phyloP scores from a whole-genome alignment of 1,140 invertebrate species.

The Bombus impatiens region DNA sequence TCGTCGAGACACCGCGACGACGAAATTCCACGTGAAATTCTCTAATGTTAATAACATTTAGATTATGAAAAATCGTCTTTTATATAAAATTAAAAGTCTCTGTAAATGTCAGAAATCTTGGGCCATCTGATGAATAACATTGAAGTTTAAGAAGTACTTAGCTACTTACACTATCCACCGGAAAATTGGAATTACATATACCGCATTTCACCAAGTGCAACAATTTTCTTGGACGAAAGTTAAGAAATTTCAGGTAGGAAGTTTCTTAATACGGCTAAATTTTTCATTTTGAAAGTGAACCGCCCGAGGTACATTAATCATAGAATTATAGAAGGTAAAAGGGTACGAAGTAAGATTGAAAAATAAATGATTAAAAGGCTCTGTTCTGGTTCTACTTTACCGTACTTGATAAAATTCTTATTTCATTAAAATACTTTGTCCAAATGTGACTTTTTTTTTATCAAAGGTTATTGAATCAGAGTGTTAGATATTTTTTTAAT shows the following conservation, averaged over 20 bases:
- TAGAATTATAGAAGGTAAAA: neutral
- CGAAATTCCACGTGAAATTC: neutral
- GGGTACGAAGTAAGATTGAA: neutral
- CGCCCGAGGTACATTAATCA: too few relatives aligned
- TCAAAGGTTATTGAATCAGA: neutral
- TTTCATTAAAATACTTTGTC: neutral
- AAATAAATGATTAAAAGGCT: neutral
- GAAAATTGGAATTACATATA: neutral
- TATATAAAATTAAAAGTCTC: neutral
- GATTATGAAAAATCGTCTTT: neutral
- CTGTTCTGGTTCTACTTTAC: neutral
- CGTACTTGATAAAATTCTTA: neutral
- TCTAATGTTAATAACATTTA: neutral
- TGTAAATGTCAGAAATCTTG: neutral
- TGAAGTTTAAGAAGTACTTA: neutral
- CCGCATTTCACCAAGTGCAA: too few relatives aligned
- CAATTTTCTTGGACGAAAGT: neutral
- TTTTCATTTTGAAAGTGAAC: neutral
- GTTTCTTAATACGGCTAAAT: neutral
- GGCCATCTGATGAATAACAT: neutral
- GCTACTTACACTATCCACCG: neutral
- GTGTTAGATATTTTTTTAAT: neutral
- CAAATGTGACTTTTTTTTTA: neutral
- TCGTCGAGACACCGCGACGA: conserved; percentile 41
- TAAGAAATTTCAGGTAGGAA: neutral